These are phyloP conservation scores for Mungos mungo DNA, from an alignment of 2,113 vertebrate species.

Conservation along the genomic window DNA sequence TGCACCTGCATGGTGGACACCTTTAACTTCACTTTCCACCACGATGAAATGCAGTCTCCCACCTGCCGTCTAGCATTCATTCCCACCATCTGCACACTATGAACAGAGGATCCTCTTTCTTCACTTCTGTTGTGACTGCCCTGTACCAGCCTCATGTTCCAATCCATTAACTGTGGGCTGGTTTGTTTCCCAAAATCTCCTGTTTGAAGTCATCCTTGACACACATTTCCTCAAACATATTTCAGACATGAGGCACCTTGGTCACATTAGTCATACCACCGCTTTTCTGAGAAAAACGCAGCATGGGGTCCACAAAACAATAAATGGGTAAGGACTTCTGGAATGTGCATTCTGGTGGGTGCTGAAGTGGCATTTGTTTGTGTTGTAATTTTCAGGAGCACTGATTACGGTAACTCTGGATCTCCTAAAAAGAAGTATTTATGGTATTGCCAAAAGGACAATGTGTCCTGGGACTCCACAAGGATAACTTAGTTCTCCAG, in stretches of 20 bases:
- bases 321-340: accelerated
- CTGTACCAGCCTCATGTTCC: neutral
- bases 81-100: neutral
- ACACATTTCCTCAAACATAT: neutral
- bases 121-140: neutral
- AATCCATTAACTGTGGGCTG: neutral
- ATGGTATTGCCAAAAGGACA: neutral
- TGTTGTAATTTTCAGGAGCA: neutral
- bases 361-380: neutral
- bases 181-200: neutral
- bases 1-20: neutral
- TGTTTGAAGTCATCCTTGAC: neutral
- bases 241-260: neutral
- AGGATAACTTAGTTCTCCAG: neutral
- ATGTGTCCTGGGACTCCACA: neutral
- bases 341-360: neutral
- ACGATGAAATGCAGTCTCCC: neutral
- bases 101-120: neutral
- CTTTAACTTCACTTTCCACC: neutral
- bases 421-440: neutral
- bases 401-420: neutral
- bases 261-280: neutral
- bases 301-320: neutral
- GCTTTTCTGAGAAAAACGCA: neutral
- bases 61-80: accelerated